phyloP scores from a whole-genome alignment of 2,797 vertebrate species.

The Dromococcyx pavoninus region DNA sequence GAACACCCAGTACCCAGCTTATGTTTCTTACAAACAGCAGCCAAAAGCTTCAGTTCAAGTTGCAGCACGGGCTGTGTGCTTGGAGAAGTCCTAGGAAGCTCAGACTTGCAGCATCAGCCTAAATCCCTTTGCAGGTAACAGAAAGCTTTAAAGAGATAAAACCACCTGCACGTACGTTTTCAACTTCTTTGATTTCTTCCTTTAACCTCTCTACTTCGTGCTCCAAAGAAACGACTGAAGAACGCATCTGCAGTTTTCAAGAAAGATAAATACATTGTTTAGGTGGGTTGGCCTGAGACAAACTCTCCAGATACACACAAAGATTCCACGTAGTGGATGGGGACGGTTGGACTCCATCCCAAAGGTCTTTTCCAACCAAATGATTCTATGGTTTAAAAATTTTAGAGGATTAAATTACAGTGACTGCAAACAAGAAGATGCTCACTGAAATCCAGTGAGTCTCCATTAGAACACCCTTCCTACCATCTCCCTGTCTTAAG shows the following conservation, averaged over 20 bases:
- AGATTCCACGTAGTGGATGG: too few relatives aligned
- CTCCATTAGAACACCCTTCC: not conserved
- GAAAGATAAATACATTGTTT: not conserved
- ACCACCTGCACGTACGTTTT: slow-evolving; percentile 82
- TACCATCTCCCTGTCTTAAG: not conserved
- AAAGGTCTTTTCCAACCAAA: too few relatives aligned
- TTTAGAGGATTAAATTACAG: not conserved
- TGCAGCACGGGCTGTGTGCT: not conserved
- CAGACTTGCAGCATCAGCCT: not conserved
- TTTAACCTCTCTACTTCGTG: slow-evolving; percentile 87
- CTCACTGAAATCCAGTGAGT: not conserved
- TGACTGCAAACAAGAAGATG: not conserved
- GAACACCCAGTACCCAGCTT: not conserved
- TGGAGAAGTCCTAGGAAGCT: not conserved
- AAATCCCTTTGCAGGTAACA: not conserved
- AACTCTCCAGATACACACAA: not conserved
- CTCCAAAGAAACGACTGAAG: slow-evolving; percentile 81
- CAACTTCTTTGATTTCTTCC: slow-evolving; percentile 83
- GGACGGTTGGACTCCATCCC: too few relatives aligned
- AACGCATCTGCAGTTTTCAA: slow-evolving; percentile 78
- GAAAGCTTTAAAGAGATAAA: not conserved
- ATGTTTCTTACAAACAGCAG: not conserved
- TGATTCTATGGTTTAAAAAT: fast-evolving
- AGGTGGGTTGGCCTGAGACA: not conserved
- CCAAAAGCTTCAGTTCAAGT: not conserved